These are phyloP conservation scores for Chiridota heheva DNA, from an alignment of 35 echinoderm and acorn worm genomes.

Conservation along the genomic window DNA sequence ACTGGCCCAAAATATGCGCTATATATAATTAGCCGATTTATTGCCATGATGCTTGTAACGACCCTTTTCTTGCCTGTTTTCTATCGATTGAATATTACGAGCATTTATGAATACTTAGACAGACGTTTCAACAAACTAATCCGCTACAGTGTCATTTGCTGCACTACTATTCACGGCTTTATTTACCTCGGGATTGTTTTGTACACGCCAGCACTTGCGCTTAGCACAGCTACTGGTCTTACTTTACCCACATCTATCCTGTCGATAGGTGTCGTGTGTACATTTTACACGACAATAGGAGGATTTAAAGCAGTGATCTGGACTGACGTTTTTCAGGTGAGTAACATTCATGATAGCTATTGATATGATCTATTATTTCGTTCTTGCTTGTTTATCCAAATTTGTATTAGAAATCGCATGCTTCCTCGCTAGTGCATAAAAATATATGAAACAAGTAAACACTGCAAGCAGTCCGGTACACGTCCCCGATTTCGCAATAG, in stretches of 20 bases:
- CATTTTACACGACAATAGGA: slow-evolving; percentile 32
- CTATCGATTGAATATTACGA: slow-evolving; percentile 20
- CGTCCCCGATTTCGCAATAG: no score
- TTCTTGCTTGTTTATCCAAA: no score
- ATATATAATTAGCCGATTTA: slow-evolving; percentile 23
- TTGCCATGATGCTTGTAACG: not conserved
- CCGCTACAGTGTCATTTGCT: not conserved
- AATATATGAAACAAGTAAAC: no score
- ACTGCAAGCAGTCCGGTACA: no score
- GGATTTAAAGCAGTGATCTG: slow-evolving; percentile 38
- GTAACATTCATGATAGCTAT: no score
- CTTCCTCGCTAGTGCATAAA: no score
- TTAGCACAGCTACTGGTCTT: slow-evolving; percentile 35
- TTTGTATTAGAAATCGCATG: no score
- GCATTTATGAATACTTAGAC: slow-evolving; percentile 26
- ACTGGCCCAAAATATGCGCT: slow-evolving; percentile 13
- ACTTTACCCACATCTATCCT: slow-evolving; percentile 2
- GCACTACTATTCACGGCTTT: not conserved
- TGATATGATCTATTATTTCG: no score
- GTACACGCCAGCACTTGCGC: slow-evolving; percentile 20
- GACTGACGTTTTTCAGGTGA: slow-evolving; percentile 34
- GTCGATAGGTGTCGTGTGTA: slow-evolving; percentile 26
- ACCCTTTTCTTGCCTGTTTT: slow-evolving; percentile 36
- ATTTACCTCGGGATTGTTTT: slow-evolving; percentile 18
- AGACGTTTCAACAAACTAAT: slow-evolving; percentile 5